Evolutionary conservation across 2,113 vertebrate genomes (phyloP), one percentile per base, ranked within the genome.

Genomic region (Steatornis caripensis): DNA sequence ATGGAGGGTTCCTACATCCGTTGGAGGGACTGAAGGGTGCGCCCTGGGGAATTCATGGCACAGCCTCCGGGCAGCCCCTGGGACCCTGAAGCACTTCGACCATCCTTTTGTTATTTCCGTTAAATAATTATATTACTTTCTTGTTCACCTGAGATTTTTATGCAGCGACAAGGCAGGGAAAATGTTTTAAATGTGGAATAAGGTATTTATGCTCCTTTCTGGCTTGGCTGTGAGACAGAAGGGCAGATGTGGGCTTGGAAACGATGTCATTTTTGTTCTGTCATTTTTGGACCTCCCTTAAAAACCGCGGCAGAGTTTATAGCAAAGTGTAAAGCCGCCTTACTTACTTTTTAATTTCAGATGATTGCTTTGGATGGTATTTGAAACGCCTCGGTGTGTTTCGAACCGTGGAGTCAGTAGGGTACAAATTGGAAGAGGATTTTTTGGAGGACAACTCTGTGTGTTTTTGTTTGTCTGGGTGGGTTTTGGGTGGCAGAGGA

Each of bases 251-350:
- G 81, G 48, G 16, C 65, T 95, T 95, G 84, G 70, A 93, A 95
- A 71, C 1, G 4, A 61, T 81, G 51, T 89, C 48, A 49, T 84
- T 95, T 93, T 82, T 89, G 34, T 93, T 92, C 69, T 94, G 90
- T 92, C 86, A 43, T 69, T 93, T 84, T 92, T 95, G 72, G 72
- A 94, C 51, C 60, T 92, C 30, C 16, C 43, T 94, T 84, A 46
- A 13, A 54, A 84, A 78, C 71, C n/a, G 1, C 4, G 8, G 76
- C 58, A 45, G 60, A 55, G 46, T 90, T 93, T 75, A 70, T 90
- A 92, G 79, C 91, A 91, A 81, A 85, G 55, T 64, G 68, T 62
- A 94, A 94, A 96, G 64, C 76, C 0, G 1, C 43, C 46, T 90
- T 43, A 51, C 43, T 92, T 78, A 49, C n/a, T 80, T 88, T 77